Evolutionary conservation across 2,888 invertebrate genomes (phyloP).

Genomic region (Philonicus albiceps): DNA sequence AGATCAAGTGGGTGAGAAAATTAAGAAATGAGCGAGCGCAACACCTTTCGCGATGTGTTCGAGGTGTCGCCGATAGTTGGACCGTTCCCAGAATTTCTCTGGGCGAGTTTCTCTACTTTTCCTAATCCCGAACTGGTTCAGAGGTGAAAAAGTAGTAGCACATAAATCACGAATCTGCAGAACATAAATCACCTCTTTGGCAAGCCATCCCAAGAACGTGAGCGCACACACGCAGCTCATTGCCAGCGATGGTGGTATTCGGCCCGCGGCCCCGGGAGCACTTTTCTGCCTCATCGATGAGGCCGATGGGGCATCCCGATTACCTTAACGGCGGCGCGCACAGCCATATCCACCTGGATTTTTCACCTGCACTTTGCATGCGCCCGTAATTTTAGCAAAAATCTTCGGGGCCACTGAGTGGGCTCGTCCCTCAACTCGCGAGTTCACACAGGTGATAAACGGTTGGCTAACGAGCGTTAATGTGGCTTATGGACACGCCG

Average conservation of each 20-base stretch:
- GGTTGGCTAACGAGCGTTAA: conserved; percentile 33
- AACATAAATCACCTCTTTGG: conserved; percentile 36
- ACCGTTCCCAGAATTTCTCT: conserved; percentile 1
- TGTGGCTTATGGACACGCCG: conserved; percentile 35
- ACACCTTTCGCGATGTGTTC: background rate
- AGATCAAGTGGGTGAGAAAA: conserved; percentile 1
- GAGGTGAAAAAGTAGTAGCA: conserved; percentile 40
- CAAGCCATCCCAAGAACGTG: conserved; percentile 27
- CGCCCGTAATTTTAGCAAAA: conserved; percentile 10
- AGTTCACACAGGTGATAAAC: conserved; percentile 35
- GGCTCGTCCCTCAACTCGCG: conserved; percentile 16
- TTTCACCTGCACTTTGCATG: conserved; percentile 30
- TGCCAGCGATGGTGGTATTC: background rate
- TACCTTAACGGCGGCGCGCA: background rate
- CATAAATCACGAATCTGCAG: conserved; percentile 32
- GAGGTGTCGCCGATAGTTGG: background rate
- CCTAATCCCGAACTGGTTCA: conserved; percentile 21
- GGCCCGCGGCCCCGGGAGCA: background rate
- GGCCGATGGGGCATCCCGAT: background rate
- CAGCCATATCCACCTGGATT: background rate
- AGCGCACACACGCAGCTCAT: conserved; percentile 17
- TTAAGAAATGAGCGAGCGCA: conserved; percentile 4
- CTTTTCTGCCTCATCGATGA: background rate
- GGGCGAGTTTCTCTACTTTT: conserved; percentile 15
- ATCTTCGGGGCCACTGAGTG: conserved; percentile 10